Evolutionary conservation across 2,888 invertebrate genomes (phyloP), one percentile per base, ranked within the genome.

Genomic region (Nycteola revayana): DNA sequence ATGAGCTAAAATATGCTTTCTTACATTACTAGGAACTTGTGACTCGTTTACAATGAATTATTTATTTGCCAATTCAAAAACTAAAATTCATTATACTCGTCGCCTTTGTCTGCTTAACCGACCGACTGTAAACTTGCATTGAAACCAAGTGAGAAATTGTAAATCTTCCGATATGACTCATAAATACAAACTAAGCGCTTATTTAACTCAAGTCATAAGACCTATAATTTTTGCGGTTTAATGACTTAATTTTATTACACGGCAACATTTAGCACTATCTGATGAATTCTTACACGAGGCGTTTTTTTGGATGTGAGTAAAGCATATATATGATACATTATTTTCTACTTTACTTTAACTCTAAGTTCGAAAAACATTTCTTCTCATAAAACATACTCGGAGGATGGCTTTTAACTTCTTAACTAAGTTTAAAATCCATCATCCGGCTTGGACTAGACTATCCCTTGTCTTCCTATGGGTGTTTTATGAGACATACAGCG

Each of bases 1-100:
- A 79, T 75, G 76, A 71, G 65, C 67, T 79, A 68, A 82, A 82
- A 80, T 81, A 81, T 76, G 68, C 64, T 71, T 76, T 75, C 75
- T 67, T 75, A 60, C 68, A 68, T 73, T 82, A 76, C 82, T 77
- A 76, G 74, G 75, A 75, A 77, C 74, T 44, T 53, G 53, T 49
- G 63, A 39, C 62, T 63, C 46, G 69, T 74, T 69, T 66, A 67
- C 76, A 72, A 80, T 85, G 84, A 82, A 83, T 84, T 79, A 84
- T 85, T 84, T 83, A 84, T 82, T 75, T 75, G 67, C 68, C 63
- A 71, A 79, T 80, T 70, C 69, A 66, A 59, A 54, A 63, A 72
- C 64, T 62, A 72, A 79, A 78, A 76, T 76, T 79, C 76, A 79
- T 81, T 78, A 76, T 59, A 50, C 41, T 57, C 59, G 48, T 61